A percentile compares a stretch with the other conserved stretches of the same genome.
Evolutionary conservation across 2,888 invertebrate species (phyloP).

Genomic region (Anarsia innoxiella): DNA sequence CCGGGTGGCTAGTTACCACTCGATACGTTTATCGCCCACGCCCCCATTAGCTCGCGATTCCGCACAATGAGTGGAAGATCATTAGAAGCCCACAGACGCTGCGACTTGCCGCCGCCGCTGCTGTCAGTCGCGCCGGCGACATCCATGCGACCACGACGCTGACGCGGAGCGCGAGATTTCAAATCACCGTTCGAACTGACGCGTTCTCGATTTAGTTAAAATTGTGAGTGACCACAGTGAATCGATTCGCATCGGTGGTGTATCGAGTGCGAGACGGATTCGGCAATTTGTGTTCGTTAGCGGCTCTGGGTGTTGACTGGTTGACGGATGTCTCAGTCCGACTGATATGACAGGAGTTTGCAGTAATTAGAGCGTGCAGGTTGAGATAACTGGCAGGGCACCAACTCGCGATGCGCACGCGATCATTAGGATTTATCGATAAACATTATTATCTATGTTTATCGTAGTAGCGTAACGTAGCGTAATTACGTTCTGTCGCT

Average conservation of each 20-base stretch:
- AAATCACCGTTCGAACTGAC: no score
- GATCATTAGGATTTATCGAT: no score
- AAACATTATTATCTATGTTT: slow-evolving; percentile 19
- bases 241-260: slow-evolving; percentile 45
- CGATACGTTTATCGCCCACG: slow-evolving; percentile 50
- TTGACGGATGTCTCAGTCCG: slow-evolving; percentile 29
- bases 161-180: no score
- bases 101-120: slow-evolving; percentile 22
- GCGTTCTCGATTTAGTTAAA: slow-evolving; percentile 20
- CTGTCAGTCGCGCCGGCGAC: slow-evolving; percentile 62
- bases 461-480: no score
- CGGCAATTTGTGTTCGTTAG: slow-evolving; percentile 46
- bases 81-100: slow-evolving; percentile 51
- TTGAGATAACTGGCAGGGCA: slow-evolving; percentile 33
- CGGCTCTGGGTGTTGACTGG: slow-evolving; percentile 26
- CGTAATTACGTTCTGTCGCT: no score
- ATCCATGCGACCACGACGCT: slow-evolving; percentile 50
- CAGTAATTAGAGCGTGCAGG: slow-evolving; percentile 43
- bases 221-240: slow-evolving; percentile 26
- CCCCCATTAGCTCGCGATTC: slow-evolving; percentile 52
- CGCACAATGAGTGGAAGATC: slow-evolving; percentile 53
- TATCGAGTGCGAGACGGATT: slow-evolving; percentile 45
- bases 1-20: slow-evolving; percentile 31
- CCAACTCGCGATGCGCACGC: slow-evolving; percentile 29
- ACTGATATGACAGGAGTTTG: slow-evolving; percentile 34